Evolutionary conservation across 1,140 invertebrate species (phyloP), one percentile per base, ranked within the genome.

Genomic region (Pogonognathellus flavescens): DNA sequence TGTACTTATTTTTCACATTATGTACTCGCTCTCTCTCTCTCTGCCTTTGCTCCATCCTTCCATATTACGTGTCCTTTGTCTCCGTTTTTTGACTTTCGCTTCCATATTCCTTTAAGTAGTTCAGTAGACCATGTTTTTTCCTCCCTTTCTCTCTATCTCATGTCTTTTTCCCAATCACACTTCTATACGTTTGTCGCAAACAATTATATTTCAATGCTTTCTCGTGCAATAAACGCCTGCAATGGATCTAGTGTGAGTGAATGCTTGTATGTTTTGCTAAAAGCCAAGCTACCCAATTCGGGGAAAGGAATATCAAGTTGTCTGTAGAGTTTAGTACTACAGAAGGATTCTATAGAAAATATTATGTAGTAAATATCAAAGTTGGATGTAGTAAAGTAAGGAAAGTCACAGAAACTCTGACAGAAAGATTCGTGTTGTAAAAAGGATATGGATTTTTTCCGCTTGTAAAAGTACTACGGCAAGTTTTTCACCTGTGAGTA

Each of bases 161-260:
- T 76, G 31, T 76, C 70, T 49, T 49, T 50, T 76, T 76, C 70
- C 31, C 70, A 76, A 76, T 76, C 70, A 76, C n/a, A 76, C 70
- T 76, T 76, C 49, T 76, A 49, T 76, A n/a, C n/a, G 70, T 76
- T 76, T 31, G 31, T 31, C 16, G 70, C 70, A 49, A 76, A 76
- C 70, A 76, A 76, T 76, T 76, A 76, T 76, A 31, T 76, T 76
- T 76, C 70, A 76, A 76, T 76, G 14, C 70, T 76, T 76, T 76
- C 70, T 50, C 16, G 31, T 76, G 41, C 70, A 76, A 76, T 76
- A 76, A 76, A 76, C 70, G 70, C 31, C 70, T 49, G 70, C 11
- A 49, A 41, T 76, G 14, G 70, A 76, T 76, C 41, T 41, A 50
- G 41, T 49, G 31, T 76, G 31, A 41, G 2, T 41, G 31, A 76